Conservation (phyloP, 23 tunicate species). For the Ascidia mentula region DNA sequence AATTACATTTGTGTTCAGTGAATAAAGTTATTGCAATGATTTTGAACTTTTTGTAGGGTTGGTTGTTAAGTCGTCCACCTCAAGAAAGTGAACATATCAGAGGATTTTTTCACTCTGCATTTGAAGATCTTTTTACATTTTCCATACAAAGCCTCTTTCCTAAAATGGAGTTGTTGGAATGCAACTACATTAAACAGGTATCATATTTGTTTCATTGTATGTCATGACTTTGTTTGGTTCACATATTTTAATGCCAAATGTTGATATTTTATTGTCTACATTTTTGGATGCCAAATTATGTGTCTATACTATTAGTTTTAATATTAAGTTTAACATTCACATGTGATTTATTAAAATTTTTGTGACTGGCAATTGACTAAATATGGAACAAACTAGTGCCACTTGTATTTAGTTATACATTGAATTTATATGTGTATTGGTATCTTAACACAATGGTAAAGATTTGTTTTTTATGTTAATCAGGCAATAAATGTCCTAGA, state of each 20-base stretch:
- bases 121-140: constrained; percentile 73
- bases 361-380: no score
- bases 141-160: constrained; percentile 75
- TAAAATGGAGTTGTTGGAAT: constrained; percentile 91
- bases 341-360: no score
- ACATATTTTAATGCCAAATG: background rate
- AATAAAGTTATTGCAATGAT: no score
- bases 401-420: no score
- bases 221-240: no score
- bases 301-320: background rate
- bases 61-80: constrained; percentile 84
- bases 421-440: no score
- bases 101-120: constrained; percentile 76
- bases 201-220: background rate
- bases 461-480: background rate
- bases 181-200: constrained; percentile 97
- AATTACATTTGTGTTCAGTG: no score
- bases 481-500: constrained; percentile 88
- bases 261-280: background rate
- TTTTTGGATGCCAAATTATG: background rate
- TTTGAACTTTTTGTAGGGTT: constrained; percentile 55
- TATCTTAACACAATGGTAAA: no score
- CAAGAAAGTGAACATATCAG: constrained; percentile 75
- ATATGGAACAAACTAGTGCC: no score
- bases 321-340: no score